phyloP scores from a whole-genome alignment of 2,113 vertebrate species.

The Vidua chalybeata region DNA sequence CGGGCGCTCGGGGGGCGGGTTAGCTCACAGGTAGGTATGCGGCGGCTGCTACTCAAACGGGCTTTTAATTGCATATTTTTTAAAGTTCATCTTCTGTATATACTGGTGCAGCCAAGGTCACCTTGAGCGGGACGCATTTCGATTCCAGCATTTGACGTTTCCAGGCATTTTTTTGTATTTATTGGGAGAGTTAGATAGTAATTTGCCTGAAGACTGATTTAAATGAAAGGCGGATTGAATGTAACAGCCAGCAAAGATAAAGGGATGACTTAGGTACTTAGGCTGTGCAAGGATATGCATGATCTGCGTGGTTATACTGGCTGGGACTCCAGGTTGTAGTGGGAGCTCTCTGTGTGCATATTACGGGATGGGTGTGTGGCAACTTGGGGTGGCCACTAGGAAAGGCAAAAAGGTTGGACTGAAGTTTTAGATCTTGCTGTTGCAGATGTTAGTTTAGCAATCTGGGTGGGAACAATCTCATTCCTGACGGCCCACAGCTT shows the following conservation, averaged over 20 bases:
- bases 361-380: background rate
- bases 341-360: accelerated
- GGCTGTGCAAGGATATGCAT: background rate
- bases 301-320: accelerated
- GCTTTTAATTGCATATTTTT: background rate
- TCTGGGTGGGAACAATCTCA: accelerated
- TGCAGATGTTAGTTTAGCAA: accelerated
- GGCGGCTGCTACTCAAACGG: accelerated
- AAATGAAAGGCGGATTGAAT: background rate
- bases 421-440: background rate
- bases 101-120: conserved; percentile 19
- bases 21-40: background rate
- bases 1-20: background rate
- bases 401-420: accelerated
- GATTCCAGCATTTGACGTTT: background rate
- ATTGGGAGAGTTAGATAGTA: background rate
- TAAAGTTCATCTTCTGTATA: background rate
- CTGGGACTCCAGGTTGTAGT: accelerated
- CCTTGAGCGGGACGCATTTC: background rate
- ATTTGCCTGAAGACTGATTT: background rate
- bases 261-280: accelerated
- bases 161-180: accelerated
- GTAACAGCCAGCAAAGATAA: background rate
- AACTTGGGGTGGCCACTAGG: background rate
- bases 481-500: background rate